Percentiles rank a stretch among this genome's conserved stretches.
phyloP scores from a whole-genome alignment of 2,888 invertebrate species.

The Drosophila siamana region DNA sequence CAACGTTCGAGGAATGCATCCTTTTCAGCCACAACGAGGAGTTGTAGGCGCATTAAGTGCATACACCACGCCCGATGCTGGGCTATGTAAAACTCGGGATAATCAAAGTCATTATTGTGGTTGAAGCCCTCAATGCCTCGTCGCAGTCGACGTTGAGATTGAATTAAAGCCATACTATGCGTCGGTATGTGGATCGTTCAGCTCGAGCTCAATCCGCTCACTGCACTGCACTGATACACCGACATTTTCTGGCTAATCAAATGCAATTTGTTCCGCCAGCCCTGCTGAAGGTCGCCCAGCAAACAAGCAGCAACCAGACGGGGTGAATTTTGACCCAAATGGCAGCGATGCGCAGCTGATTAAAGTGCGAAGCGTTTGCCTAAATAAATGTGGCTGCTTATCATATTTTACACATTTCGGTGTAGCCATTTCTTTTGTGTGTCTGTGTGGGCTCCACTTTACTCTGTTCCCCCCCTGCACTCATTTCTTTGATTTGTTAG shows the following conservation, averaged over 20 bases:
- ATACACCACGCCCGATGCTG: constrained; percentile 21
- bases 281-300: not conserved
- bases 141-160: constrained; percentile 8
- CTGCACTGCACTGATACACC: constrained; percentile 6
- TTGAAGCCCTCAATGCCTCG: constrained; percentile 8
- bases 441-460: constrained; percentile 22
- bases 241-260: constrained; percentile 40
- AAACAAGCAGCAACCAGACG: not conserved
- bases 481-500: constrained; percentile 10
- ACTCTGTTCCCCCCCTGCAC: not conserved
- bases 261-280: constrained; percentile 41
- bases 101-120: constrained; percentile 56
- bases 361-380: constrained; percentile 28
- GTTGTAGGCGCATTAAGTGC: constrained; percentile 30
- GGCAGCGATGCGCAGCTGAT: constrained; percentile 44
- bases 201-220: constrained; percentile 1
- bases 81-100: constrained; percentile 51
- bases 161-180: constrained; percentile 30
- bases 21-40: constrained; percentile 9
- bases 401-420: constrained; percentile 63
- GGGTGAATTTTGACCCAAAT: constrained; percentile 33
- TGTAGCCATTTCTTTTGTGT: not conserved
- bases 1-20: not conserved
- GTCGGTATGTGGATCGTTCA: constrained; percentile 2
- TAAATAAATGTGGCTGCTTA: constrained; percentile 51